Base-by-base conservation (phyloP, 2,113 vertebrate species). In the Oncorhynchus tshawytscha region DNA sequence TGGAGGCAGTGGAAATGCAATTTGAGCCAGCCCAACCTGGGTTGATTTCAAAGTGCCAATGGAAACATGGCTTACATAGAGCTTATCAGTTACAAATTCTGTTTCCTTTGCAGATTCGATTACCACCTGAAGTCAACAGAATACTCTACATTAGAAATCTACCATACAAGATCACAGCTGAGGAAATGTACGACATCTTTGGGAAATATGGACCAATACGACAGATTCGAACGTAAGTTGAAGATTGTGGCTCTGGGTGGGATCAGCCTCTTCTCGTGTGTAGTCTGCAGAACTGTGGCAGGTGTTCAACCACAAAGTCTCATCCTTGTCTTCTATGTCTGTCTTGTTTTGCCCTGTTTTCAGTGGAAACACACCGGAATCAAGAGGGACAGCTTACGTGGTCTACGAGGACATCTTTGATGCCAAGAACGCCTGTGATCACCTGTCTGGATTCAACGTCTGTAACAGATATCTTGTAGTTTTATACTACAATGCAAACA, bases 111-210 rank as follows among this genome's bases (percentile, higher is more conserved):
- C 88, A 99, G 97, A 99, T 99, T 59, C 94, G 97, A 67, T 95
- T 99, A 79, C 98, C 98, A 2, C 98, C 98, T 0, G 98, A 99
- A 91, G 98, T 99, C 64, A 99, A 99, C 88, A 91, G 98, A 62
- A 99, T 99, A 81, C 91, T 99, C 16, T 99, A 99, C 76, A 95
- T 99, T 71, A 93, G 98, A 75, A 99, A 99, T 79, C 88, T 99
- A 80, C 98, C 98, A 0, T 99, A 99, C 78, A 99, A 99, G 90
- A 99, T 99, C 88, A 99, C 98, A 49, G 98, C 96, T 0, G 98
- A 99, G 88, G 98, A 99, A 87, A 99, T 99, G 98, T 99, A 99
- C 34, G 98, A 99, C 71, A 99, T 99, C 78, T 99, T 99, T 87
- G 98, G 97, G n/a, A 99, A 99, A 85, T 99, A 99, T 0, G 98